phyloP scores from a whole-genome alignment of 1,140 invertebrate species.

The Formica exsecta region DNA sequence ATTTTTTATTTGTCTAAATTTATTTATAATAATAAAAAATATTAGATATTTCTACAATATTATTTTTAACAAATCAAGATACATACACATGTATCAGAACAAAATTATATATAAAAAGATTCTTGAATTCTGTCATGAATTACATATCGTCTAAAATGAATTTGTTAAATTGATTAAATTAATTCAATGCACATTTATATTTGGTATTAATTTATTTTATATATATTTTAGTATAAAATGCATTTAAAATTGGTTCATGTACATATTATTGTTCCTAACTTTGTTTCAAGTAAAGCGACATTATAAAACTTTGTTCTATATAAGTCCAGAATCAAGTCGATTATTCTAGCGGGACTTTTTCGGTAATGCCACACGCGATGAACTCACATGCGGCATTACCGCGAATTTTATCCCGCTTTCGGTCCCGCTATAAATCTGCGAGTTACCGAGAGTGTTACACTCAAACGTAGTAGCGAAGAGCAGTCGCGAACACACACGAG shows the following conservation, averaged over 20 bases:
- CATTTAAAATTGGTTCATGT: slow-evolving; percentile 1
- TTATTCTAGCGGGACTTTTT: slow-evolving; percentile 46
- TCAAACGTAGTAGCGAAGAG: slow-evolving; percentile 65
- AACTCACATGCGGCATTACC: slow-evolving; percentile 56
- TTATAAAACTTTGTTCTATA: slow-evolving; percentile 27
- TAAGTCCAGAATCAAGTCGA: slow-evolving; percentile 39
- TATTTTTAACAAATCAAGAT: background rate
- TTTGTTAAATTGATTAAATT: background rate
- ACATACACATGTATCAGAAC: background rate
- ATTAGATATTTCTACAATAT: background rate
- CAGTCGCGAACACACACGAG: slow-evolving; percentile 2
- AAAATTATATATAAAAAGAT: background rate
- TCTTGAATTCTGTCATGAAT: background rate
- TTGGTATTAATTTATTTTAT: background rate
- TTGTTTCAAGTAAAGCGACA: background rate
- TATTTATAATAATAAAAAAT: background rate
- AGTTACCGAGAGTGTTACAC: slow-evolving; percentile 65
- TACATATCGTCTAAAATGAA: background rate
- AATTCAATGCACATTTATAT: background rate
- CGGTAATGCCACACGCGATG: too few relatives aligned
- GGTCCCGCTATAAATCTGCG: slow-evolving; percentile 69
- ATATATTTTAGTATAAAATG: background rate
- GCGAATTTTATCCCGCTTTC: slow-evolving; percentile 68
- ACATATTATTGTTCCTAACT: background rate
- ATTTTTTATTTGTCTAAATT: background rate